Evolutionary conservation across 2,888 invertebrate genomes (phyloP), one percentile per base, ranked within the genome.

Genomic region (Steinernema hermaphroditum): DNA sequence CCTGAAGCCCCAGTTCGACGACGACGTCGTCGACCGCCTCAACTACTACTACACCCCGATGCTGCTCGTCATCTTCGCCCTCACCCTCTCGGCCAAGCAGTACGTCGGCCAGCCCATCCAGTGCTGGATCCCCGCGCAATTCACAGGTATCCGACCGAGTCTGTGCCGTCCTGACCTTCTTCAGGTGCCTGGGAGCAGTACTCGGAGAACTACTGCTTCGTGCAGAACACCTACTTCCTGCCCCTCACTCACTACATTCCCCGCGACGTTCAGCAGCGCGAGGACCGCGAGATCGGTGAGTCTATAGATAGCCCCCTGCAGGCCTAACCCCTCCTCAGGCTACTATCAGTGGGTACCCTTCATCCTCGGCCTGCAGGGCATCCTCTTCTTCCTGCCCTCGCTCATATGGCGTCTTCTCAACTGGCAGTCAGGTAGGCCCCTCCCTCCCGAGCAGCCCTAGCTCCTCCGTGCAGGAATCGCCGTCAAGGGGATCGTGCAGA

Each of bases 361-460:
- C 76, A 83, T 86, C 72, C 86, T 89, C n/a, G 87, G 89, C 34
- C 83, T 88, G 54, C 89, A 89, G 79, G 89, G 88, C n/a, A 84
- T 89, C 68, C 80, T 89, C 22, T 89, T 89, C 83, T 88, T 88
- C 82, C 80, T 89, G 41, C 89, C 89, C 1, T 87, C 88, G 54
- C 86, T 89, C 62, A 76, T 89, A 27, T 89, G 89, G 89, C 82
- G 89, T 16, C 86, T 89, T 27, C 83, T 89, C 68, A 88, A 87
- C 78, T 87, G 87, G 85, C 86, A 87, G 70, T 84, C 87, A 6
- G 87, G 86, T 78, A 74, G 74, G 54, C 74, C 49, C 57, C 49
- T 50, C n/a, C n/a, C n/a, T n/a, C n/a, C n/a, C n/a, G n/a, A 49
- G 6, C 19, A 12, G 12, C 49, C 16, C 24, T 29, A 71, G 2